phyloP scores from a whole-genome alignment of 2,113 vertebrate species.

The Semnornis frantzii region DNA sequence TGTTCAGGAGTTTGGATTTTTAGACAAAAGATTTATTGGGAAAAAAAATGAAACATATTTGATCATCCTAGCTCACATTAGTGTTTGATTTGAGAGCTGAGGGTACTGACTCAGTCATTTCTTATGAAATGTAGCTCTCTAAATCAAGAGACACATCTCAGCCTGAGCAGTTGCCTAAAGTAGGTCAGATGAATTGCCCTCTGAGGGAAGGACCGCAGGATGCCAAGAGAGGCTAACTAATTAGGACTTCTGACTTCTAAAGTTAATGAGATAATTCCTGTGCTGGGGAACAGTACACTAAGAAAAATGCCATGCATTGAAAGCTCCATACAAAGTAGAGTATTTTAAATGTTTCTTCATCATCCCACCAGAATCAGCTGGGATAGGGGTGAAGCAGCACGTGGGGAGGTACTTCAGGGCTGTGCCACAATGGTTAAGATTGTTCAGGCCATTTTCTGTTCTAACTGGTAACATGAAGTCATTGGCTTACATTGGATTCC shows the following conservation, averaged over 20 bases:
- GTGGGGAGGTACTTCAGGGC: not conserved
- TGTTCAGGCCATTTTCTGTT: not conserved
- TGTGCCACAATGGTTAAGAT: not conserved
- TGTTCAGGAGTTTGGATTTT: not conserved
- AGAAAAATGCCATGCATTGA: not conserved
- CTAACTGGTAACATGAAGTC: not conserved
- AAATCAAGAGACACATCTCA: not conserved
- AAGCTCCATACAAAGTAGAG: fast-evolving
- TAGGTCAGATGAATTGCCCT: not conserved
- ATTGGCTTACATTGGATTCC: constrained; percentile 4
- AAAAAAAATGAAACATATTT: not conserved
- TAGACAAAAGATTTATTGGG: not conserved
- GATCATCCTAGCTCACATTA: not conserved
- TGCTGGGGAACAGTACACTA: not conserved
- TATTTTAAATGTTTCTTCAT: not conserved
- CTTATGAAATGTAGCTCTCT: not conserved
- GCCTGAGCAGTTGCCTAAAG: not conserved
- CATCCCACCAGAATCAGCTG: not conserved
- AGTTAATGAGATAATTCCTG: not conserved
- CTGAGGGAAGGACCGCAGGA: not conserved
- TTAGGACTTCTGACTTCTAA: not conserved
- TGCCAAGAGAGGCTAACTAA: not conserved
- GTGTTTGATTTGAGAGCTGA: not conserved
- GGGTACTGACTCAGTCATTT: not conserved
- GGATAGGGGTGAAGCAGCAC: not conserved